A percentile compares a stretch with the other conserved stretches of the same genome.
phyloP scores from a whole-genome alignment of 2,113 vertebrate genomes.

The Chloropsis hardwickii region DNA sequence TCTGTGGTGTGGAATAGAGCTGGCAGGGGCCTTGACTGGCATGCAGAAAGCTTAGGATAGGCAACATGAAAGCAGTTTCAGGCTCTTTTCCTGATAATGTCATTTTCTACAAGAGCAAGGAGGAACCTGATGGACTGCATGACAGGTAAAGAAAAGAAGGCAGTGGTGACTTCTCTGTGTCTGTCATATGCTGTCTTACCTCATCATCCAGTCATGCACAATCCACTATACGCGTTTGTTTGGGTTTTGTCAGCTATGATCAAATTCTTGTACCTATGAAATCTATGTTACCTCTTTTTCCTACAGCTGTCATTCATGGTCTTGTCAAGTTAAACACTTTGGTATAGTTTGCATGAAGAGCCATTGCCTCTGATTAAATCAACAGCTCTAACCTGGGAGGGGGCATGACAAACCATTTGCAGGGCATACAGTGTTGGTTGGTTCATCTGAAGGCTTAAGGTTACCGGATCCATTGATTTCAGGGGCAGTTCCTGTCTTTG shows the following conservation, averaged over 20 bases:
- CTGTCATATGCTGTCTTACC: neutral
- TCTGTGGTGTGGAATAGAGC: neutral
- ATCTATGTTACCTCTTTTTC: neutral
- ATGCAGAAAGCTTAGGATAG: neutral
- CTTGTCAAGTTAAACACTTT: neutral
- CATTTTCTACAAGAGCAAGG: neutral
- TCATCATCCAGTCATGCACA: neutral
- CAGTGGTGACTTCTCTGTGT: neutral
- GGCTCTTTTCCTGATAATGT: neutral
- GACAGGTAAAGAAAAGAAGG: neutral
- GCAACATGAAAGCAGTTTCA: neutral
- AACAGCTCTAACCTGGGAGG: neutral
- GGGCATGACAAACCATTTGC: neutral
- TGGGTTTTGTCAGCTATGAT: neutral
- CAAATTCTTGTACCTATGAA: neutral
- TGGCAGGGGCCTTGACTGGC: neutral
- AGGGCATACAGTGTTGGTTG: neutral
- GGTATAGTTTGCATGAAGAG: neutral
- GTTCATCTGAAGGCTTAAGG: neutral
- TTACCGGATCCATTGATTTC: slow-evolving; percentile 4
- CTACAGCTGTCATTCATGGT: neutral
- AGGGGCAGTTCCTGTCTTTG: neutral
- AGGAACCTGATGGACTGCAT: neutral
- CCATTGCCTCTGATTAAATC: neutral
- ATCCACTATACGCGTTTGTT: neutral